phyloP scores from a whole-genome alignment of 2,888 invertebrate genomes.

The Pocota personata region DNA sequence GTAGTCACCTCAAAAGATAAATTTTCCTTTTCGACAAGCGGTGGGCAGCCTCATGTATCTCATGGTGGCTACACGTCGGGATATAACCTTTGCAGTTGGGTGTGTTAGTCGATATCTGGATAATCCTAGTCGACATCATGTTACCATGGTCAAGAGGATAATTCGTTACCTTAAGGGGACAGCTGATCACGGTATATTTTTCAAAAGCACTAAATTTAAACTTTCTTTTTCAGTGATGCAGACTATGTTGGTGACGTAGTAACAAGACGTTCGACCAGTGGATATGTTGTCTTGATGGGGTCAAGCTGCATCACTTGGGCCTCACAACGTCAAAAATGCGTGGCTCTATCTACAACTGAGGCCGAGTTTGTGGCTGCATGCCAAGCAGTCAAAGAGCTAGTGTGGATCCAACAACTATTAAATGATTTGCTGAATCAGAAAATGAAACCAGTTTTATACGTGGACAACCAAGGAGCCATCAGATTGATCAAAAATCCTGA shows the following conservation, averaged over 20 bases:
- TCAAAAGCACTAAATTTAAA: slow-evolving; percentile 23
- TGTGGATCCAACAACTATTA: slow-evolving; percentile 37
- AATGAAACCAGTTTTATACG: slow-evolving; percentile 52
- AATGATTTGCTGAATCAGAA: slow-evolving; percentile 9
- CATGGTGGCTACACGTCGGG: slow-evolving; percentile 50
- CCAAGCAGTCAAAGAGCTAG: slow-evolving; percentile 40
- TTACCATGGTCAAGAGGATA: slow-evolving; percentile 38
- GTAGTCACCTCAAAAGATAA: neutral
- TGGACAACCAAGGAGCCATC: slow-evolving; percentile 50
- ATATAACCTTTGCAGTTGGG: slow-evolving; percentile 53
- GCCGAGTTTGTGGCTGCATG: slow-evolving; percentile 55
- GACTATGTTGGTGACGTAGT: slow-evolving; percentile 68
- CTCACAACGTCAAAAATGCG: slow-evolving; percentile 47
- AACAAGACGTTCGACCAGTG: slow-evolving; percentile 60
- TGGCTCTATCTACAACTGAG: slow-evolving; percentile 49
- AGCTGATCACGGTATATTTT: slow-evolving; percentile 36
- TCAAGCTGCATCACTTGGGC: slow-evolving; percentile 35
- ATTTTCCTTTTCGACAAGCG: slow-evolving; percentile 72
- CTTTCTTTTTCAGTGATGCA: slow-evolving; percentile 54
- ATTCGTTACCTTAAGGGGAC: slow-evolving; percentile 60
- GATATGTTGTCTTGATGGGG: slow-evolving; percentile 36
- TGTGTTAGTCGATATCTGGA: slow-evolving; percentile 44
- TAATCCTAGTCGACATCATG: slow-evolving; percentile 41
- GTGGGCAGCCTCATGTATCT: slow-evolving; percentile 72
- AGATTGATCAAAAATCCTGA: slow-evolving; percentile 52